These are phyloP conservation scores for Boloria selene DNA, from an alignment of 2,888 invertebrate genomes.

Conservation along the genomic window DNA sequence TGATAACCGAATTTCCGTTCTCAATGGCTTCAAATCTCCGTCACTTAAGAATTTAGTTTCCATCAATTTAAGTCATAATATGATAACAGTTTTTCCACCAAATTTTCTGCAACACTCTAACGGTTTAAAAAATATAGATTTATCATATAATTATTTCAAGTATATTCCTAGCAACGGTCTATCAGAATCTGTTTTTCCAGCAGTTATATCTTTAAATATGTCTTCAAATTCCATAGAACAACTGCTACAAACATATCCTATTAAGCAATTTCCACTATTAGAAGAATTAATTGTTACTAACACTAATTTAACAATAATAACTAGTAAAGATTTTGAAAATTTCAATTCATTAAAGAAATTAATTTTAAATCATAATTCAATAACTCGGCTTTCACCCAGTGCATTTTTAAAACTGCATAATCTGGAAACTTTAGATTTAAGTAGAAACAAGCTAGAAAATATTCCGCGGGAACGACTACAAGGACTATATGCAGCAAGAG, in stretches of 20 bases:
- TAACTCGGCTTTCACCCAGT: constrained; percentile 91
- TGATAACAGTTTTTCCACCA: constrained; percentile 88
- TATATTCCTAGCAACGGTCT: constrained; percentile 90
- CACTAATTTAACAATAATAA: constrained; percentile 91
- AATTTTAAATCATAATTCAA: constrained; percentile 87
- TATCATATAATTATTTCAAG: constrained; percentile 90
- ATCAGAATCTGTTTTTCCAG: constrained; percentile 88
- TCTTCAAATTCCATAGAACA: constrained; percentile 91
- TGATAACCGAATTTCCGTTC: constrained; percentile 87
- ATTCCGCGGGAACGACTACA: constrained; percentile 92
- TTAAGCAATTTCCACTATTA: constrained; percentile 88
- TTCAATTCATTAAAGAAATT: constrained; percentile 90
- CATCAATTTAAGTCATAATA: constrained; percentile 89
- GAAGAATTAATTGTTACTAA: constrained; percentile 90
- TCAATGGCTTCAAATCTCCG: constrained; percentile 89
- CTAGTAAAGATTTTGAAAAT: constrained; percentile 92
- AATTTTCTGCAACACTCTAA: constrained; percentile 90
- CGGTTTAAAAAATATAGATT: constrained; percentile 87
- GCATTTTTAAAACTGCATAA: constrained; percentile 90
- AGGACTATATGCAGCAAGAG: constrained; percentile 87
- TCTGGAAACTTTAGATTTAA: constrained; percentile 90
- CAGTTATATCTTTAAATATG: constrained; percentile 89
- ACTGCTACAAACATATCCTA: constrained; percentile 87
- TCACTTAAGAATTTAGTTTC: constrained; percentile 88
- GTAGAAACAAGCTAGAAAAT: constrained; percentile 90